Percentiles rank a stretch among this genome's conserved stretches.
phyloP scores from a whole-genome alignment of 1,140 invertebrate species.

The Venturia canescens region DNA sequence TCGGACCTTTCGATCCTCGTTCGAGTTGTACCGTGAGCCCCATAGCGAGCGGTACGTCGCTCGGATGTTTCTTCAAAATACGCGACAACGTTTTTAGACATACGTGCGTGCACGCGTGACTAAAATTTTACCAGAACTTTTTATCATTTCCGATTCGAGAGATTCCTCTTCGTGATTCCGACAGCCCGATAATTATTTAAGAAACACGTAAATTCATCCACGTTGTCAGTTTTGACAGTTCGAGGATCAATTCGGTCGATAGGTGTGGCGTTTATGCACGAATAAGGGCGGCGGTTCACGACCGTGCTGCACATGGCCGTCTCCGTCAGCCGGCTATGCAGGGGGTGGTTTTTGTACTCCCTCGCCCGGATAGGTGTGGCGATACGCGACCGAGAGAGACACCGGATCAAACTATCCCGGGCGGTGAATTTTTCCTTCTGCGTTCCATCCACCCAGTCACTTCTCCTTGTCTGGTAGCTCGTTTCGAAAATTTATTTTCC shows the following conservation, averaged over 20 bases:
- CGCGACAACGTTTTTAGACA: not conserved
- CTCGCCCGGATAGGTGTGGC: conserved; percentile 34
- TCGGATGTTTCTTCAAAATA: not conserved
- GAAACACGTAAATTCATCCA: no score
- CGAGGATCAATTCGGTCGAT: conserved; percentile 1
- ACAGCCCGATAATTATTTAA: no score
- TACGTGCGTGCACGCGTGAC: not conserved
- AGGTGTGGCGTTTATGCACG: conserved; percentile 26
- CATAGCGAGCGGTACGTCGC: not conserved
- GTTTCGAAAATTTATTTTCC: no score
- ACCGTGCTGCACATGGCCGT: conserved; percentile 49
- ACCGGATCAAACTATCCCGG: conserved; percentile 11
- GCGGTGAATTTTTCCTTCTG: conserved; percentile 8
- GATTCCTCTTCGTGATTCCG: no score
- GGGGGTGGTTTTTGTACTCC: conserved; percentile 47
- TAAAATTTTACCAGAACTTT: not conserved
- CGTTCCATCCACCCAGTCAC: not conserved
- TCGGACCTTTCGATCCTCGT: not conserved
- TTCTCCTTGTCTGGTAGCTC: not conserved
- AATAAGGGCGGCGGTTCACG: conserved; percentile 46
- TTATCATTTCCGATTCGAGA: no score
- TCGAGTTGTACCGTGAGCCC: not conserved
- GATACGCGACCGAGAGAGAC: not conserved
- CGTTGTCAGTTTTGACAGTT: no score
- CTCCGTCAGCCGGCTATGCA: conserved; percentile 46